phyloP scores from a whole-genome alignment of 2,888 invertebrate genomes.

The Dilophus febrilis region DNA sequence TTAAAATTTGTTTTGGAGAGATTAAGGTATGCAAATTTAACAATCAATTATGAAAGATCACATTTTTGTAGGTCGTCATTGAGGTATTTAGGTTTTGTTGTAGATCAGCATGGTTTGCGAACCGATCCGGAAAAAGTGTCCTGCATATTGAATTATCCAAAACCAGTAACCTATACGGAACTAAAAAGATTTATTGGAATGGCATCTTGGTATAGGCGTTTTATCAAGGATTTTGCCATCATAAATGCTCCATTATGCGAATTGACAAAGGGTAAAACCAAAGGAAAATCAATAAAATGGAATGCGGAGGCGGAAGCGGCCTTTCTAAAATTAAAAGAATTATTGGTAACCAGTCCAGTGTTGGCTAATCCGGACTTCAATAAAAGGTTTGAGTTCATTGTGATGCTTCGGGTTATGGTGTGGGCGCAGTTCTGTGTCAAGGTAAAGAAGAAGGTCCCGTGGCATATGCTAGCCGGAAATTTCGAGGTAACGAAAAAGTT shows the following conservation, averaged over 20 bases:
- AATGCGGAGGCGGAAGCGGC: too few species aligned
- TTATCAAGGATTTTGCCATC: neutral
- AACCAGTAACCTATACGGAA: conserved; percentile 5
- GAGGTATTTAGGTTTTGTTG: conserved; percentile 16
- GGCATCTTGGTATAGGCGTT: neutral
- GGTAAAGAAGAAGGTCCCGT: too few species aligned
- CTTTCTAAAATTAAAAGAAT: too few species aligned
- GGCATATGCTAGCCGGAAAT: too few species aligned
- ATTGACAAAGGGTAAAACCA: too few species aligned
- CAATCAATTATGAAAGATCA: conserved; percentile 14
- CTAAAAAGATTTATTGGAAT: neutral
- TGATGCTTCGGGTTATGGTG: too few species aligned
- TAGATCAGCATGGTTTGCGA: conserved; percentile 15
- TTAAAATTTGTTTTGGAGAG: conserved; percentile 9
- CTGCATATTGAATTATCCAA: conserved; percentile 7
- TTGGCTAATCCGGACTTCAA: too few species aligned
- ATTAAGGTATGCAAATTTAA: conserved; percentile 13
- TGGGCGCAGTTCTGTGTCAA: too few species aligned
- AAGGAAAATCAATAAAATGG: too few species aligned
- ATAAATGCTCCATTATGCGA: neutral
- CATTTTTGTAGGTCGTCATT: conserved; percentile 12
- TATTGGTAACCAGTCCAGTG: too few species aligned
- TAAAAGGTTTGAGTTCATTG: too few species aligned
- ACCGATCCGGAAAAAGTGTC: conserved; percentile 12
- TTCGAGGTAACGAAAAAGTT: too few species aligned